Base-by-base conservation (phyloP, 2,888 invertebrate species). In the Ophioninae sp. region DNA sequence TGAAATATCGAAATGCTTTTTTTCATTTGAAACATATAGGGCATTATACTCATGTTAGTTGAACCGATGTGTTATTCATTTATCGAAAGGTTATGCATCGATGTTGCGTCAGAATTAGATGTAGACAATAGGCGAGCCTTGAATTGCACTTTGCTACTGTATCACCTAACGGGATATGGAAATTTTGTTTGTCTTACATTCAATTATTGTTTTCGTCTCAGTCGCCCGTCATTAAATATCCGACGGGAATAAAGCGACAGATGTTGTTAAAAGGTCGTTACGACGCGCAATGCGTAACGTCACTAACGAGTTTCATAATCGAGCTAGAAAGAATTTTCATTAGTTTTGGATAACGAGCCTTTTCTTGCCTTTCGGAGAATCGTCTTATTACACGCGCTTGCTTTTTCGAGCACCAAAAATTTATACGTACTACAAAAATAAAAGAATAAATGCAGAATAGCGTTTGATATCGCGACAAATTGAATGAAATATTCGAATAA, bases 11-110 rank as follows among this genome's bases (percentile, higher is more conserved):
- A 86, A 79, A 85, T 79, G 90, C 91, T 91, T 91, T 82, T 90
- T 89, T 90, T 87, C 87, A 88, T 90, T 91, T 91, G 84, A 76
- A 75, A 91, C 90, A 90, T 90, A 89, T 91, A 91, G 90, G 90
- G 85, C 90, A 86, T 91, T 91, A 90, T 91, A 88, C 81, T 89
- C 91, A 90, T 87, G 83, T 88, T 90, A 91, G 90, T 90, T 86
- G 88, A 87, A 72, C 30, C 23, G 44, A 79, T 76, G 75, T 56
- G 20, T 65, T 73, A 20, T 72, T 72, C 56, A 41, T 71, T 39
- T 23, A 63, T n/a, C 10, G 61, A 63, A 68, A 71, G 84, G 68
- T 79, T 63, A 71, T 82, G 82, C 80, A 83, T 81, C 22, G 73
- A 77, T 44, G 72, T 82, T 83, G 64, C 65, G 23, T 74, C 73